Evolutionary conservation across 1,140 invertebrate species (phyloP).

Genomic region (Hirudo medicinalis): DNA sequence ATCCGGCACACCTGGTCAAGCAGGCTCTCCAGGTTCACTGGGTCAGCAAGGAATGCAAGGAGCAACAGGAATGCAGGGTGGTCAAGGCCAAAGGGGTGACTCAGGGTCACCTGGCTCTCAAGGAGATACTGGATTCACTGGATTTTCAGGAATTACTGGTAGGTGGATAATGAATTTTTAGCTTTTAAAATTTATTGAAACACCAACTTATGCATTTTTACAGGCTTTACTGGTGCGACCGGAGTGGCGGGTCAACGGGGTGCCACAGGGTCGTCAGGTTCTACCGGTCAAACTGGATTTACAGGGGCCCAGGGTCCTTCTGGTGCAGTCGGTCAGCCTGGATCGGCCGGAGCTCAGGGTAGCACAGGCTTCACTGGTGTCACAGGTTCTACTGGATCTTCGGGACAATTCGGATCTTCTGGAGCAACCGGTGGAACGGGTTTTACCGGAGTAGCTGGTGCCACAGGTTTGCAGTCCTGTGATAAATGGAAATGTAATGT

Average conservation of each 20-base stretch:
- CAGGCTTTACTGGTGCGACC: background rate
- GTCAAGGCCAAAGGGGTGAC: background rate
- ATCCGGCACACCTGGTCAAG: background rate
- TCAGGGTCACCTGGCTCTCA: background rate
- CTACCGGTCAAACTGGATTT: background rate
- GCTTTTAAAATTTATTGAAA: background rate
- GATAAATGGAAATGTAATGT: no score
- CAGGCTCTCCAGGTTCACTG: background rate
- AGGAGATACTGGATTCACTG: constrained; percentile 6
- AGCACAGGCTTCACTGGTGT: background rate
- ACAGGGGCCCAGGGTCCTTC: constrained; percentile 1
- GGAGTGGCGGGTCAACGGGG: background rate
- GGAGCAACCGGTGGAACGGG: background rate
- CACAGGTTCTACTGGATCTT: constrained; percentile 9
- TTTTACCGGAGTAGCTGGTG: background rate
- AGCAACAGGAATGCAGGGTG: background rate
- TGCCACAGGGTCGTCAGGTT: background rate
- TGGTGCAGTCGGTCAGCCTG: constrained; percentile 5
- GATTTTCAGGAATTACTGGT: background rate
- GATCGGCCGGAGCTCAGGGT: background rate
- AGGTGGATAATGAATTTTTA: background rate
- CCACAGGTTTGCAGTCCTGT: background rate
- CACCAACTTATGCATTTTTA: background rate
- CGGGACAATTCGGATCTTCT: background rate
- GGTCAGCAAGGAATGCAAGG: background rate